Percentiles rank a stretch among this genome's conserved stretches.
phyloP scores from a whole-genome alignment of 1,140 invertebrate species.

The Pomacea maculata region DNA sequence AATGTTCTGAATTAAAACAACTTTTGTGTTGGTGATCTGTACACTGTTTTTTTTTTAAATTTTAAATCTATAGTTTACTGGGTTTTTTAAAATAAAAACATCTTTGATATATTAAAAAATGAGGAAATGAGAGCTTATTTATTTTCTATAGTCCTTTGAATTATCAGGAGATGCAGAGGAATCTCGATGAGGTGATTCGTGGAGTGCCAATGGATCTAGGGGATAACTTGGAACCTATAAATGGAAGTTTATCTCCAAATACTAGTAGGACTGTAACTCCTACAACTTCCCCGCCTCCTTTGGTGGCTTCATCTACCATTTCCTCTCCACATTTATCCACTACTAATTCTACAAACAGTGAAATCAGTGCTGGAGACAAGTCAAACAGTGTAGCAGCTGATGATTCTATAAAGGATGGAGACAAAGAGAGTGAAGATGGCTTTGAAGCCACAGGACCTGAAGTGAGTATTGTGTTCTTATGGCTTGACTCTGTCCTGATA shows the following conservation, averaged over 20 bases:
- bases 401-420: background rate
- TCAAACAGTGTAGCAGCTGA: background rate
- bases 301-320: too few species aligned
- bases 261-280: constrained; percentile 1
- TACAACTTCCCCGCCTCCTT: background rate
- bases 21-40: too few species aligned
- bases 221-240: constrained; percentile 35
- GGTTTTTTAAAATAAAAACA: background rate
- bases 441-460: constrained; percentile 2
- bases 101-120: background rate
- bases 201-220: constrained; percentile 35
- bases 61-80: background rate
- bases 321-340: too few species aligned
- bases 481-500: too few species aligned
- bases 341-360: too few species aligned
- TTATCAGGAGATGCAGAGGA: constrained; percentile 33
- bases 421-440: background rate
- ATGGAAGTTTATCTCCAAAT: constrained; percentile 20
- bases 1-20: too few species aligned
- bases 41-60: background rate
- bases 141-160: background rate
- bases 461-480: background rate
- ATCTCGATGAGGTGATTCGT: constrained; percentile 36
- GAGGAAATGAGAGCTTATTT: background rate
- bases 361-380: too few species aligned